These are phyloP conservation scores for Anastrepha ludens DNA, from an alignment of 1,140 invertebrate species.

Conservation along the genomic window DNA sequence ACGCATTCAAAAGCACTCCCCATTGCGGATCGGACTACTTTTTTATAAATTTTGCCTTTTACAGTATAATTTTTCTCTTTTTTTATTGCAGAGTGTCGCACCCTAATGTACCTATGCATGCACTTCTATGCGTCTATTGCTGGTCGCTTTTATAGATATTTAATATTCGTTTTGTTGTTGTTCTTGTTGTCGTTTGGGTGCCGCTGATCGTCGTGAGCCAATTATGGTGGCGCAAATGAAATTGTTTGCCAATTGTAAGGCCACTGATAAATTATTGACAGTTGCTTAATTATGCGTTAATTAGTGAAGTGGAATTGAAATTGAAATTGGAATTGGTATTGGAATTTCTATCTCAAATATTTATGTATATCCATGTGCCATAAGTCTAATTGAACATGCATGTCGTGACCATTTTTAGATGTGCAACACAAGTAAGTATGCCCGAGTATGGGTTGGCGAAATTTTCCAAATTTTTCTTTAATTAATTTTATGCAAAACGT, in stretches of 20 bases:
- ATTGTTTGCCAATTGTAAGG: constrained; percentile 52
- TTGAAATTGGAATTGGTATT: constrained; percentile 41
- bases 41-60: too few species aligned
- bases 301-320: constrained; percentile 46
- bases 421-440: neutral
- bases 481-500: constrained; percentile 29
- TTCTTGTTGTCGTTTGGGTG: neutral
- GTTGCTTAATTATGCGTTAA: constrained; percentile 50
- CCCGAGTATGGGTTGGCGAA: neutral
- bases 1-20: too few species aligned
- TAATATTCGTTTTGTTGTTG: neutral
- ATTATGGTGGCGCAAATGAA: constrained; percentile 50
- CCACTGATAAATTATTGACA: constrained; percentile 51
- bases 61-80: neutral
- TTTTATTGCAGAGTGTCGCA: neutral
- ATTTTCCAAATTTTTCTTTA: neutral
- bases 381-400: neutral
- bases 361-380: neutral
- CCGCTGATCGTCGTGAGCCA: constrained; percentile 9
- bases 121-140: neutral
- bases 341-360: constrained; percentile 17
- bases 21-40: too few species aligned
- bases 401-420: neutral
- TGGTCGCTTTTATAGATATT: neutral
- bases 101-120: too few species aligned